These are phyloP conservation scores for Carassius carassius DNA, from an alignment of 2,113 vertebrate genomes.

Conservation along the genomic window DNA sequence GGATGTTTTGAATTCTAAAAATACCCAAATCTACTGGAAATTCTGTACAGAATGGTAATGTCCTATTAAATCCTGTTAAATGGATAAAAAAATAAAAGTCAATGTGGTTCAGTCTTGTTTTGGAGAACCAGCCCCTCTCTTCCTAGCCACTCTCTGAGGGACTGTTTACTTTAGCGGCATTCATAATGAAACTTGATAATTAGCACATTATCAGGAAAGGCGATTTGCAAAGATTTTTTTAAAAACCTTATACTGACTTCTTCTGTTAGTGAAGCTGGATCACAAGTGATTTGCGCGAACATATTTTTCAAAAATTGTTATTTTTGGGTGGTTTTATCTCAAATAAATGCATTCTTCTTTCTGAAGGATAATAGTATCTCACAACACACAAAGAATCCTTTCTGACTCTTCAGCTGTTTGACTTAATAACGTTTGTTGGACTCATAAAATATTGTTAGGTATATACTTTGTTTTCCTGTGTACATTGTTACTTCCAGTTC, in stretches of 20 bases:
- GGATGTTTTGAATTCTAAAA: neutral
- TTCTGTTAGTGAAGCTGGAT: no score
- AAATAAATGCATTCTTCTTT: neutral
- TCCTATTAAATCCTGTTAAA: neutral
- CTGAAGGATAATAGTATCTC: neutral
- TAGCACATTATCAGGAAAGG: no score
- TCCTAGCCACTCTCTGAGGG: no score
- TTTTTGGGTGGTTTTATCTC: neutral
- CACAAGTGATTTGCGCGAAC: no score
- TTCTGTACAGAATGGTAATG: neutral
- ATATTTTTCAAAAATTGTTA: no score
- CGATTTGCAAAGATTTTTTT: no score
- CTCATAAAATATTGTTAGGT: neutral
- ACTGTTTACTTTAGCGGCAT: no score
- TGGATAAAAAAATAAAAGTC: neutral
- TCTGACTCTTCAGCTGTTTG: neutral
- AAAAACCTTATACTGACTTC: no score
- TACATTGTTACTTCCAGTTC: conserved; percentile 6
- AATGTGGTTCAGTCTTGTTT: no score
- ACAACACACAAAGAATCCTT: neutral
- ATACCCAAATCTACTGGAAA: neutral
- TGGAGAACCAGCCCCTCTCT: no score
- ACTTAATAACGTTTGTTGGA: neutral
- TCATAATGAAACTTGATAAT: no score
- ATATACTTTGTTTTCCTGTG: conserved; percentile 26